phyloP scores from a whole-genome alignment of 2,797 vertebrate species.

The Lacerta agilis region DNA sequence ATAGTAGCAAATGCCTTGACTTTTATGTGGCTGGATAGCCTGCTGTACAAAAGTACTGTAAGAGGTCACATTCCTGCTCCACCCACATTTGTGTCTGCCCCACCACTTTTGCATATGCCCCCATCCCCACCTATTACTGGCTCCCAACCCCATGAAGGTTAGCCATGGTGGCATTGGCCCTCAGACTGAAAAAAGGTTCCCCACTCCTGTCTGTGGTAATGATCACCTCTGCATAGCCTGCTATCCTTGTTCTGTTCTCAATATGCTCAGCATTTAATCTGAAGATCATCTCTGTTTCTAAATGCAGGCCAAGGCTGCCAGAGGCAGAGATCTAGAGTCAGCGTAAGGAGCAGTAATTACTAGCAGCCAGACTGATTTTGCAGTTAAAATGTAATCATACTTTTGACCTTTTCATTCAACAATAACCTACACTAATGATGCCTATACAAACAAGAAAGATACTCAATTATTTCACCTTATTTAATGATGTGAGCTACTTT shows the following conservation, averaged over 20 bases:
- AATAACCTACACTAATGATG: constrained; percentile 16
- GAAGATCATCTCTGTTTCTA: neutral
- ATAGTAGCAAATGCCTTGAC: too few species aligned
- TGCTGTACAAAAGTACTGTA: too few species aligned
- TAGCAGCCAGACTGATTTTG: constrained; percentile 3
- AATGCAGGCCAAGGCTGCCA: neutral
- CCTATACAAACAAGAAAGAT: constrained; percentile 8
- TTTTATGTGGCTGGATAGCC: too few species aligned
- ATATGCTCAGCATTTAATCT: neutral
- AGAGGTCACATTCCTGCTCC: too few species aligned
- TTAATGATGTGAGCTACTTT: neutral
- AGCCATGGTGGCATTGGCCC: too few species aligned
- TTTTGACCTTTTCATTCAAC: constrained; percentile 15
- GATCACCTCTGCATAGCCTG: too few species aligned
- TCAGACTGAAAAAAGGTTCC: too few species aligned
- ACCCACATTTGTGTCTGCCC: too few species aligned
- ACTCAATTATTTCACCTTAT: constrained; percentile 9
- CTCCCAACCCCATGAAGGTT: too few species aligned
- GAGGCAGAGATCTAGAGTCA: neutral
- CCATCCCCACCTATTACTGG: too few species aligned
- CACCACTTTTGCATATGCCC: too few species aligned
- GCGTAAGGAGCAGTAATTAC: neutral
- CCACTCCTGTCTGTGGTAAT: too few species aligned
- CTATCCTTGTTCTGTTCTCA: neutral
- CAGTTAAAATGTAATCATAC: constrained; percentile 5